Evolutionary conservation across 2,888 invertebrate species (phyloP).

Genomic region (Hetaerina titia): DNA sequence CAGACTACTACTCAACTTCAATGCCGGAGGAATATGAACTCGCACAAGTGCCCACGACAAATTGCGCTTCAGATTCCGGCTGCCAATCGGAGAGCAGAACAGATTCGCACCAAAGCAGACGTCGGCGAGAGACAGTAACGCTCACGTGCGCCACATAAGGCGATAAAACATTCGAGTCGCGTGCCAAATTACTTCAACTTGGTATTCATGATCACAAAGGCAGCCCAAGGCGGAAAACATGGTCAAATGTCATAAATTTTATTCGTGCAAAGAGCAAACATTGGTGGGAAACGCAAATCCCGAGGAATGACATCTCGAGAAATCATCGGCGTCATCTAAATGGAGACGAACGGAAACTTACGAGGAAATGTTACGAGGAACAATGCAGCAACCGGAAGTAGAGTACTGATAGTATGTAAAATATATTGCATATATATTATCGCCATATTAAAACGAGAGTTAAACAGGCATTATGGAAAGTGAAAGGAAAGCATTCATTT

Average conservation of each 20-base stretch:
- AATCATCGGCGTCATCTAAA: no score
- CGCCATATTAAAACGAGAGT: no score
- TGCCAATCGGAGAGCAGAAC: not conserved
- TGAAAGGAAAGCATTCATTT: no score
- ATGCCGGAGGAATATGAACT: not conserved
- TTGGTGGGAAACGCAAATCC: not conserved
- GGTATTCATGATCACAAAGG: not conserved
- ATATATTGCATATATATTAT: no score
- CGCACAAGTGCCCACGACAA: not conserved
- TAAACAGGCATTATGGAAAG: no score
- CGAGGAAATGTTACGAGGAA: no score
- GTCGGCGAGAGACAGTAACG: not conserved
- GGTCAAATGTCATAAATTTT: not conserved
- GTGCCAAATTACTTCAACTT: slow-evolving; percentile 19
- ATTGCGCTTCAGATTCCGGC: not conserved
- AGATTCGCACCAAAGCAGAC: not conserved
- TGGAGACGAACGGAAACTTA: no score
- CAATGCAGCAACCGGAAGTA: no score
- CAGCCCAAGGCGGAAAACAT: not conserved
- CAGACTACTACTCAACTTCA: not conserved
- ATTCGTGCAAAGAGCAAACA: not conserved
- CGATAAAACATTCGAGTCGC: not conserved
- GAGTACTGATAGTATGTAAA: no score
- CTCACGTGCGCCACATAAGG: not conserved
- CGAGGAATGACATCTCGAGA: no score